Base-by-base conservation (phyloP, 1,140 invertebrate genomes). In the Drosophila baimaii region DNA sequence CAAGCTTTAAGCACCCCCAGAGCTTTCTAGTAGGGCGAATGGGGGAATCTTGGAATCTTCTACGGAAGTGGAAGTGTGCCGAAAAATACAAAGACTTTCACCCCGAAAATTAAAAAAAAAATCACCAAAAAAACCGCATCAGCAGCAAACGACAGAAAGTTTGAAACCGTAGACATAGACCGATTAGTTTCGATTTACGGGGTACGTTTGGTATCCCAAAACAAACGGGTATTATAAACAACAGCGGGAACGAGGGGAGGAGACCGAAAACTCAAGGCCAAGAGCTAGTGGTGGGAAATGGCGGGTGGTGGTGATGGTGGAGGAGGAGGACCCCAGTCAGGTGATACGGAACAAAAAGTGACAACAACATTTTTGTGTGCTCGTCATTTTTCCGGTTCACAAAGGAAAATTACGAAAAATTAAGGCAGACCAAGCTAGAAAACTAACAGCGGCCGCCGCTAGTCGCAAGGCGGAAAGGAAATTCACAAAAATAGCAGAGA, bases 211-310 rank as follows among this genome's bases (percentile, higher is more conserved):
- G 31, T 23, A 35, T 54, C 31, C 33, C 35, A 37, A 61, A 65
- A 29, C 57, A 63, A 62, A 65, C 57, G n/a, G 33, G 33, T 25
- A 49, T 69, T 69, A 65, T 66, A 69, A 65, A 69, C 63, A 65
- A 69, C 46, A 29, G 61, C 8, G 13, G 8, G 29, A 4, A 15
- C 29, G 29, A 2, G 19, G 5, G 6, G 25, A 5, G 8, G 5
- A 15, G 13, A 19, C 27, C n/a, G 31, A 54, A 13, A 39, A 44
- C 27, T 35, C 65, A 65, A 65, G 65, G 65, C 61, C 65, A 27
- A 31, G 10, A 51, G 23, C 29, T 8, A 21, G n/a, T 41, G 37
- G 21, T 9, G 37, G 35, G 5, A 25, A 19, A 25, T 33, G 12
- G 59, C 27, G 27, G 13, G 25, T 25, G 15, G 13, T 17, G 52